Percentiles rank a stretch among this genome's conserved stretches.
phyloP scores from a whole-genome alignment of 2,113 vertebrate genomes.

The Morone saxatilis region DNA sequence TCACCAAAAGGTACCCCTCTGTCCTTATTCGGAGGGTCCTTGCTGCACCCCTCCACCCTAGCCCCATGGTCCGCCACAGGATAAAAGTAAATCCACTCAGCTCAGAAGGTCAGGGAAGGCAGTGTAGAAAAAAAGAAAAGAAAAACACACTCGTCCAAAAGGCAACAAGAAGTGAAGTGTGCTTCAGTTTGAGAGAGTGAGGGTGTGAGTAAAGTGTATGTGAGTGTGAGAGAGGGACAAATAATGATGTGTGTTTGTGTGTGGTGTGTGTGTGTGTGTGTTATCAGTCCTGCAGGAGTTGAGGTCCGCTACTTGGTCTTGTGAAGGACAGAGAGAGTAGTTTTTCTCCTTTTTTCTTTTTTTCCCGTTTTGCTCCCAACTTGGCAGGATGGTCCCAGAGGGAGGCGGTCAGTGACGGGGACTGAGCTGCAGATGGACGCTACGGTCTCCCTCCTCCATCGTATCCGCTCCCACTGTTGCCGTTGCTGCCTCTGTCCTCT shows the following conservation, averaged over 20 bases:
- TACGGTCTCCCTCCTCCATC: slow-evolving; percentile 74
- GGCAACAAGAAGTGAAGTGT: slow-evolving; percentile 63
- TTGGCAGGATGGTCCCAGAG: slow-evolving; percentile 64
- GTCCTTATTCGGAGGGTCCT: slow-evolving; percentile 70
- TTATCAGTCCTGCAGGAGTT: slow-evolving; percentile 65
- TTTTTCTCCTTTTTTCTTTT: slow-evolving; percentile 18
- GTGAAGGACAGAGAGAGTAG: slow-evolving; percentile 64
- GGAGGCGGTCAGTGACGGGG: slow-evolving; percentile 60
- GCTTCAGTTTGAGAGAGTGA: slow-evolving; percentile 43
- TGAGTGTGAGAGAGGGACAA: slow-evolving; percentile 23
- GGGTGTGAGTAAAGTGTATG: slow-evolving; percentile 32
- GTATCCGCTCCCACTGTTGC: slow-evolving; percentile 60
- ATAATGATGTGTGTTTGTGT: slow-evolving; percentile 30
- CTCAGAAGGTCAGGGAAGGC: slow-evolving; percentile 49
- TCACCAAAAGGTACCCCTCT: slow-evolving; percentile 77
- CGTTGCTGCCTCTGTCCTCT: slow-evolving; percentile 78
- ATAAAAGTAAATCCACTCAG: slow-evolving; percentile 80
- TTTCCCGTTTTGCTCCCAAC: slow-evolving; percentile 33
- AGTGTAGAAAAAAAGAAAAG: background rate
- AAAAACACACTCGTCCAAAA: slow-evolving; percentile 43
- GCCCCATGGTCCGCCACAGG: slow-evolving; percentile 87
- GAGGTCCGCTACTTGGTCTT: slow-evolving; percentile 56
- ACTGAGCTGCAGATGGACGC: slow-evolving; percentile 63
- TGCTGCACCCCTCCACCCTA: slow-evolving; percentile 72
- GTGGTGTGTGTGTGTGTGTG: slow-evolving; percentile 33